Conservation (phyloP, 2,888 invertebrate species). For the Lumbricus terrestris region DNA sequence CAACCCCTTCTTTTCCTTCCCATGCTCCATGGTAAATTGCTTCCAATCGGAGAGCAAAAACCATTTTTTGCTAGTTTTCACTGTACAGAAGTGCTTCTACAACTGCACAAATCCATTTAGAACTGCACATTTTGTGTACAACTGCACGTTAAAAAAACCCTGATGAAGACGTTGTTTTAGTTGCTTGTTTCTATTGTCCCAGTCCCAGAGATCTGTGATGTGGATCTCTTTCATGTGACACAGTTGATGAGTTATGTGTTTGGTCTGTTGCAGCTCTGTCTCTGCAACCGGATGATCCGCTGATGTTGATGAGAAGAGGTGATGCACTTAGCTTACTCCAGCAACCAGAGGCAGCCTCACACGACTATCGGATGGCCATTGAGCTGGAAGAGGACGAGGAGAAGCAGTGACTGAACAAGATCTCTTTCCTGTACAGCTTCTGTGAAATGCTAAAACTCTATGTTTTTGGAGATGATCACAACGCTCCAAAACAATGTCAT, state of each 20-base stretch:
- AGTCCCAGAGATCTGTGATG: not conserved
- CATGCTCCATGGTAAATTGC: too few species aligned
- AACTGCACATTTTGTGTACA: too few species aligned
- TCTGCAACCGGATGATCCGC: slow-evolving; percentile 56
- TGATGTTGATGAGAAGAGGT: slow-evolving; percentile 54
- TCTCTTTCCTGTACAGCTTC: not conserved
- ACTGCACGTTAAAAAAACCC: too few species aligned
- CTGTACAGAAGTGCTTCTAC: too few species aligned
- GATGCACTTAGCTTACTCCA: slow-evolving; percentile 56
- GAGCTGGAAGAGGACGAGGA: not conserved
- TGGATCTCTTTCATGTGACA: not conserved
- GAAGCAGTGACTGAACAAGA: not conserved
- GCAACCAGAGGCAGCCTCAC: slow-evolving; percentile 48
- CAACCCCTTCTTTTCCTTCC: too few species aligned
- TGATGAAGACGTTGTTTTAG: too few species aligned
- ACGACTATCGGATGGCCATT: slow-evolving; percentile 55
- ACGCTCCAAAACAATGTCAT: not conserved
- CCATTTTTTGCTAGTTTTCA: too few species aligned
- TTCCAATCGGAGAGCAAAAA: too few species aligned
- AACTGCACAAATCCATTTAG: too few species aligned
- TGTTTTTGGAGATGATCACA: not conserved
- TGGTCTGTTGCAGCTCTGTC: slow-evolving; percentile 47
- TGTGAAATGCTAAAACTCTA: not conserved
- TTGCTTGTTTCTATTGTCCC: too few species aligned
- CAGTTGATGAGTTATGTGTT: not conserved